A percentile compares a stretch with the other conserved stretches of the same genome.
Evolutionary conservation across 2,888 invertebrate species (phyloP).

Genomic region (Biston stratarius): DNA sequence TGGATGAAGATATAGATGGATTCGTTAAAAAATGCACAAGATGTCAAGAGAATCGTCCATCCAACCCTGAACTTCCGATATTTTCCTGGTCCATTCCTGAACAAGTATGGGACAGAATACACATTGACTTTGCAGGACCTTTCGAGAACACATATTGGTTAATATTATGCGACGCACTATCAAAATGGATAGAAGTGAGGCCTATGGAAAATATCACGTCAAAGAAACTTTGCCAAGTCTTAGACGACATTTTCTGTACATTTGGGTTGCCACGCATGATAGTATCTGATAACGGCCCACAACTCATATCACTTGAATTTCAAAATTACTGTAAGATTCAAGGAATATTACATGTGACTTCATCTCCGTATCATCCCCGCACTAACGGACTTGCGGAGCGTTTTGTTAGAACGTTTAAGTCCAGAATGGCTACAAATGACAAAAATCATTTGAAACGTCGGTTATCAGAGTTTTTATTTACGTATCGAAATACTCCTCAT

Average conservation of each 20-base stretch:
- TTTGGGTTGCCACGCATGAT: not conserved
- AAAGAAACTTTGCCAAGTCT: not conserved
- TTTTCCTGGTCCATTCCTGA: conserved; percentile 2
- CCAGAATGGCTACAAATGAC: not conserved
- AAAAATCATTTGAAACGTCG: not conserved
- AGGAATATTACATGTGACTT: not conserved
- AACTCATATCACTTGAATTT: not conserved
- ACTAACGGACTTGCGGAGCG: conserved; percentile 3
- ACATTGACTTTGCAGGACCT: not conserved
- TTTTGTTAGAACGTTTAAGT: conserved; percentile 2
- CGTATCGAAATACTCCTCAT: not conserved
- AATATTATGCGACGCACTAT: not conserved
- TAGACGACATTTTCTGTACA: not conserved
- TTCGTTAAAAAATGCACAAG: not conserved
- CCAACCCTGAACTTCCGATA: not conserved
- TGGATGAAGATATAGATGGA: not conserved
- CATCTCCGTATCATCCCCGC: conserved; percentile 4
- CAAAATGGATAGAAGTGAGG: not conserved
- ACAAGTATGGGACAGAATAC: conserved; percentile 1
- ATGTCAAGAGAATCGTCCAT: conserved; percentile 2
- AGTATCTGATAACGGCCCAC: conserved; percentile 1
- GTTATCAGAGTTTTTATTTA: not conserved
- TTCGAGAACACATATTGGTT: not conserved
- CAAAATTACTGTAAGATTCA: conserved; percentile 3
- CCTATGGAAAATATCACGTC: not conserved